Conservation (phyloP, 2,113 vertebrate genomes). For the Dissostichus mawsoni region DNA sequence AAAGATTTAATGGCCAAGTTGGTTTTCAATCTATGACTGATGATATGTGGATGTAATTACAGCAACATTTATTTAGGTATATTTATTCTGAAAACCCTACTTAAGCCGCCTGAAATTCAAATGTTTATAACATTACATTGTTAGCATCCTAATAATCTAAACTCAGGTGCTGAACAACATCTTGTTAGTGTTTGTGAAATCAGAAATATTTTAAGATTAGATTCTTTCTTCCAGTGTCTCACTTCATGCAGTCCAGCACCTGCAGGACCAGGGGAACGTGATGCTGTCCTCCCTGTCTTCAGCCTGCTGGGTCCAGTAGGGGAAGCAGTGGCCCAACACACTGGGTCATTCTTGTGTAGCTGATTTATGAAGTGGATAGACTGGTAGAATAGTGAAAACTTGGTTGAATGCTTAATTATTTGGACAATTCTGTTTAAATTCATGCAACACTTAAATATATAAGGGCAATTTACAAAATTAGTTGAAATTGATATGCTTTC, state of each 20-base stretch:
- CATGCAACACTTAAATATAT: neutral
- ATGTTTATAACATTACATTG: neutral
- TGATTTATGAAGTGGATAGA: no score
- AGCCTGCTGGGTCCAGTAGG: conserved; percentile 46
- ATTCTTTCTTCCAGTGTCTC: neutral
- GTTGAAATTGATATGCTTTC: no score
- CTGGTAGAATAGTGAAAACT: neutral
- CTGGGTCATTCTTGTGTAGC: neutral
- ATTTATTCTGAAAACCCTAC: no score
- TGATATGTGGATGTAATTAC: no score
- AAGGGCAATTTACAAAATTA: neutral
- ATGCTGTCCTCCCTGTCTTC: neutral
- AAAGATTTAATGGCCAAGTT: no score
- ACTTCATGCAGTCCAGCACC: neutral
- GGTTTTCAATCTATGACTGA: no score
- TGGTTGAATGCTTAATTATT: neutral
- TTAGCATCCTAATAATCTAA: neutral
- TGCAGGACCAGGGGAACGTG: neutral
- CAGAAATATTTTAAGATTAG: neutral
- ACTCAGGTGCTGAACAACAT: neutral
- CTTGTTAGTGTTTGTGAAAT: neutral
- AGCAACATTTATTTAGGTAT: no score
- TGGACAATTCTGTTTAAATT: neutral
- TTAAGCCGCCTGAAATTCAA: no score
- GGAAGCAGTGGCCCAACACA: conserved; percentile 30